A percentile compares a stretch with the other conserved stretches of the same genome.
phyloP scores from a whole-genome alignment of 1,140 invertebrate species.

The Heterodera schachtii region DNA sequence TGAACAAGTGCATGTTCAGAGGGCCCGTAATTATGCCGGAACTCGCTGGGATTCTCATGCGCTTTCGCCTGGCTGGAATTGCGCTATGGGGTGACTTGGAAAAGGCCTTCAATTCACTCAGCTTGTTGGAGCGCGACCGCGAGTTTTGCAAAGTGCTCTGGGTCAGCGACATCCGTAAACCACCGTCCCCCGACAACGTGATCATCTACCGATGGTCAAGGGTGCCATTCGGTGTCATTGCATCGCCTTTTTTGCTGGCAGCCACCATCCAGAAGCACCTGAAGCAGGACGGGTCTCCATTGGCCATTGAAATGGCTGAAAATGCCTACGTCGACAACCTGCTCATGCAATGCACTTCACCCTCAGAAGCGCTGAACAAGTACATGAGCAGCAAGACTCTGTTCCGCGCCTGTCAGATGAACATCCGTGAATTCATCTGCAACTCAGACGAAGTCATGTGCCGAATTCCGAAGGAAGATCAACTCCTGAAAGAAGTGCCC shows the following conservation, averaged over 20 bases:
- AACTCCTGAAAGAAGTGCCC: neutral
- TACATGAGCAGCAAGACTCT: slow-evolving; percentile 18
- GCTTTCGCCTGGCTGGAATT: slow-evolving; percentile 30
- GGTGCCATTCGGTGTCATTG: slow-evolving; percentile 42
- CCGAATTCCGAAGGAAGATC: slow-evolving; percentile 19
- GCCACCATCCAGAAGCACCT: slow-evolving; percentile 39
- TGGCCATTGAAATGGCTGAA: slow-evolving; percentile 14
- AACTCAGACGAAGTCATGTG: slow-evolving; percentile 28
- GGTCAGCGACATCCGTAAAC: slow-evolving; percentile 26
- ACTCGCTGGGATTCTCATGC: slow-evolving; percentile 37
- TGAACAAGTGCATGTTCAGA: slow-evolving; percentile 63
- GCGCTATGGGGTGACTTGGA: slow-evolving; percentile 26
- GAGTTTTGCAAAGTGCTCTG: slow-evolving; percentile 47
- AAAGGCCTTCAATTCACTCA: slow-evolving; percentile 49
- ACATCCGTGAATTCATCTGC: slow-evolving; percentile 36
- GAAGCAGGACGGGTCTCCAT: neutral
- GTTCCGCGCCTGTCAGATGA: slow-evolving; percentile 39
- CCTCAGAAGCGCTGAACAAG: slow-evolving; percentile 29
- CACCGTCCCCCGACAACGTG: slow-evolving; percentile 16
- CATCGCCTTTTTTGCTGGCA: slow-evolving; percentile 36
- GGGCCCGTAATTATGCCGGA: slow-evolving; percentile 45
- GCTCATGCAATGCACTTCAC: neutral
- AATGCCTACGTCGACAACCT: slow-evolving; percentile 51
- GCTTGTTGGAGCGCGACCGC: slow-evolving; percentile 27
- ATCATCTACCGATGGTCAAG: slow-evolving; percentile 29